phyloP scores from a whole-genome alignment of 1,140 invertebrate genomes.

The Dryas iulia region DNA sequence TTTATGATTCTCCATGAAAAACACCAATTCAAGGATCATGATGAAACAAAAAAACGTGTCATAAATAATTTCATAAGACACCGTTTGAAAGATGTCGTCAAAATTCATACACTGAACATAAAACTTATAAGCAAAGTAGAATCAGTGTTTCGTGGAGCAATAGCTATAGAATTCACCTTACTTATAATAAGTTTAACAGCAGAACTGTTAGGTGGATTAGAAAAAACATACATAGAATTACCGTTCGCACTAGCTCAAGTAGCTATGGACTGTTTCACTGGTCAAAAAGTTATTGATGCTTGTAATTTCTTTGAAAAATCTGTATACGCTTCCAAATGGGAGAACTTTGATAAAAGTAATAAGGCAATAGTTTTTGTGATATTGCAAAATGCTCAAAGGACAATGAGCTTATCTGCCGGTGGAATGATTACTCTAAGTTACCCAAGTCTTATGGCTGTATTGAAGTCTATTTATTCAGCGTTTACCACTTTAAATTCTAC shows the following conservation, averaged over 20 bases:
- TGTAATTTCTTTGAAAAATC: slow-evolving; percentile 36
- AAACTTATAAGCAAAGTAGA: slow-evolving; percentile 33
- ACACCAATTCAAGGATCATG: background rate
- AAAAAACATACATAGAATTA: slow-evolving; percentile 49
- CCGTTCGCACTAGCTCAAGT: slow-evolving; percentile 46
- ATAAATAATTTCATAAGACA: slow-evolving; percentile 28
- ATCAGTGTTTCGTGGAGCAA: slow-evolving; percentile 26
- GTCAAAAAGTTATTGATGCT: slow-evolving; percentile 53
- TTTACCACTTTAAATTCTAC: slow-evolving; percentile 44
- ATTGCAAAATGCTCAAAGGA: slow-evolving; percentile 50
- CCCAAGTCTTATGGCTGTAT: slow-evolving; percentile 44
- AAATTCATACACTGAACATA: slow-evolving; percentile 40
- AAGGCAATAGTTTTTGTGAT: slow-evolving; percentile 44
- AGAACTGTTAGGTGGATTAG: slow-evolving; percentile 49
- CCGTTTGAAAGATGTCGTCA: slow-evolving; percentile 36
- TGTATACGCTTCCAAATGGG: slow-evolving; percentile 49
- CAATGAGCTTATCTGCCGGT: slow-evolving; percentile 46
- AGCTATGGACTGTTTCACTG: slow-evolving; percentile 44
- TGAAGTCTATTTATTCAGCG: slow-evolving; percentile 45
- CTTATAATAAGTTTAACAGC: slow-evolving; percentile 40
- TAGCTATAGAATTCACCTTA: slow-evolving; percentile 41
- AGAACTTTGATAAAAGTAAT: slow-evolving; percentile 45
- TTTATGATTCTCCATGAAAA: slow-evolving; percentile 1
- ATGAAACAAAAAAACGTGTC: slow-evolving; percentile 26
- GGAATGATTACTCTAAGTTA: slow-evolving; percentile 36